Base-by-base conservation (phyloP, 2,888 invertebrate genomes). In the Tenthredo mesomela region DNA sequence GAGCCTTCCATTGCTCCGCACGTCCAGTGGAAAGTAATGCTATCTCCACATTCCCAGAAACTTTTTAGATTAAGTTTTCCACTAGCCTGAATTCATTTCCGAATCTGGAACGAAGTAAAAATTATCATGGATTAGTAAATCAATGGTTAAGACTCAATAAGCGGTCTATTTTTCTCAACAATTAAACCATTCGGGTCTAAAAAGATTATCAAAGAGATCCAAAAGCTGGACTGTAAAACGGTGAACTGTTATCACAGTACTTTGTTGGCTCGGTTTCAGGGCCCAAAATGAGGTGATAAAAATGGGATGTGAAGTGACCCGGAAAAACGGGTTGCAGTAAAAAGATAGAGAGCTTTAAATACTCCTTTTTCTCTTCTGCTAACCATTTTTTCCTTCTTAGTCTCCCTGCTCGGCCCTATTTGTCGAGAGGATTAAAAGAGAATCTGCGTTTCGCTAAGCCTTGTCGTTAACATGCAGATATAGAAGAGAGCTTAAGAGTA, bases 381-480 rank as follows among this genome's bases (percentile, higher is more conserved):
- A n/a, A 37, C 12, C 43, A 18, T 29, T 67, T 73, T 73, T 25
- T 21, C 47, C 43, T 47, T 43, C 73, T 73, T 25, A 43, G 73
- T 25, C 43, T 47, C 12, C 25, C 10, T 21, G 43, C 73, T 43
- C 43, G 73, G 73, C 40, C 21, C 73, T 43, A 73, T 40, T 73
- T 73, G 73, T 73, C 73, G 73, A 43, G 43, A n/a, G 73, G 73
- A 40, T 73, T 73, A 43, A 43, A 43, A 73, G 33, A 33, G 67
- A 67, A 67, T 33, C 67, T 67, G 67, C 67, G 33, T 18, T 67
- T 33, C 67, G 67, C 5, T 67, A 6, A 40, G 73, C 73, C 43
- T 40, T 21, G 21, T 43, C 73, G 73, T 73, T 73, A 73, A 73
- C 73, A 73, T 47, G 73, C 73, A 73, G 73, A 73, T 73, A 43